Base-by-base conservation (phyloP, 2,888 invertebrate species). In the Melipona bicolor region DNA sequence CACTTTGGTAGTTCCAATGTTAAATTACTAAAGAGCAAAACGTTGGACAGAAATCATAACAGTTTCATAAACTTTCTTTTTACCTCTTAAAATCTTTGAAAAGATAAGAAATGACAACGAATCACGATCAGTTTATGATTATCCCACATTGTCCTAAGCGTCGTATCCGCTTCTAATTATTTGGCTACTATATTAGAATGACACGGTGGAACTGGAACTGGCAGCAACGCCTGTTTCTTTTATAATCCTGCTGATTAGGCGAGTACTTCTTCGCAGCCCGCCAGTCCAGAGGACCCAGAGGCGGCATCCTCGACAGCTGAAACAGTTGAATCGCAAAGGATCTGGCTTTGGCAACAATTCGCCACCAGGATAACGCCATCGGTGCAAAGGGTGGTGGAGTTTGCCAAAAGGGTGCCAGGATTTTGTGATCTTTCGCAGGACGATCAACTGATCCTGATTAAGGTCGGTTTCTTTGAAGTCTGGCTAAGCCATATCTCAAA, bases 381-480 rank as follows among this genome's bases (percentile, higher is more conserved):
- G 91, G 98, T 99, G 77, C 98, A 98, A 93, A 97, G 97, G 94
- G 97, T 99, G 89, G 99, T 99, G 52, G 99, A 99, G 95, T 99
- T 99, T 94, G 98, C 98, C 77, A 99, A 99, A 95, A 96, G 98
- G 91, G 97, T 99, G 90, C 99, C 99, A 87, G 98, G 98, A 87
- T 99, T 99, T 95, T 96, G 97, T 93, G 97, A 97, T 89, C 96
- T 99, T 90, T 96, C 97, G 77, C 99, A 99, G 95, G 99, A 99
- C 94, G 99, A 99, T 95, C 99, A 99, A 95, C 96, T 99, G 90
- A 98, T 99, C 90, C 96, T 99, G 89, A 98, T 99, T 93, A 99
- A 99, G 96, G 96, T 97, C 93, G 99, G 99, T 84, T 99, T 99
- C 96, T 98, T 99, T 95, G 99, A 99, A 95, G 97, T 99, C 86